phyloP scores from a whole-genome alignment of 2,797 vertebrate species.

The Sebastes nivosus region DNA sequence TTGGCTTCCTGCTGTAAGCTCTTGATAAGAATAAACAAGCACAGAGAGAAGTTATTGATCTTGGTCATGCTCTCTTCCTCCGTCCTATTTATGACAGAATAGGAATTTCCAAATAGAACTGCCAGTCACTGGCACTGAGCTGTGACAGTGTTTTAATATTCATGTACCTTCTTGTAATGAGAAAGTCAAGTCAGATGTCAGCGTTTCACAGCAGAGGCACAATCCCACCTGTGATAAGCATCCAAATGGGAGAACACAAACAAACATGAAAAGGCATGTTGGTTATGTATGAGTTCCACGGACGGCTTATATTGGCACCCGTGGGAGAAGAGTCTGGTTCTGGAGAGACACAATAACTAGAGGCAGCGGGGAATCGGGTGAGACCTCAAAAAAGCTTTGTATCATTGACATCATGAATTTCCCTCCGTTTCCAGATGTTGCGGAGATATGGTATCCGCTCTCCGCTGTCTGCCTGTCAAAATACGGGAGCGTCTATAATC shows the following conservation, averaged over 20 bases:
- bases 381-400: slow-evolving; percentile 14
- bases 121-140: slow-evolving; percentile 50
- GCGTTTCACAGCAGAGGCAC: slow-evolving; percentile 42
- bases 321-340: slow-evolving; percentile 29
- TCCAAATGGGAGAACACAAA: slow-evolving; percentile 56
- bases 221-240: slow-evolving; percentile 56
- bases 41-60: slow-evolving; percentile 42
- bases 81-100: slow-evolving; percentile 35
- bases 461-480: slow-evolving; percentile 21
- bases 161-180: slow-evolving; percentile 57
- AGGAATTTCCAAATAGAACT: slow-evolving; percentile 39
- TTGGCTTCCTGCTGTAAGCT: not conserved
- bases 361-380: slow-evolving; percentile 9
- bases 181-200: slow-evolving; percentile 62
- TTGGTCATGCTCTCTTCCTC: slow-evolving; percentile 20
- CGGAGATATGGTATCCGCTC: slow-evolving; percentile 5
- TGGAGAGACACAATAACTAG: slow-evolving; percentile 36
- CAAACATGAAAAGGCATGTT: slow-evolving; percentile 52
- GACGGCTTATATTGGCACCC: slow-evolving; percentile 3
- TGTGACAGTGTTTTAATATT: slow-evolving; percentile 62
- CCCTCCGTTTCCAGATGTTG: slow-evolving; percentile 21
- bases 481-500: slow-evolving; percentile 28
- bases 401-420: slow-evolving; percentile 24
- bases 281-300: slow-evolving; percentile 42
- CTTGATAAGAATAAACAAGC: slow-evolving; percentile 35